phyloP scores from a whole-genome alignment of 2,797 vertebrate genomes.

The Muraenolepis orangiensis region DNA sequence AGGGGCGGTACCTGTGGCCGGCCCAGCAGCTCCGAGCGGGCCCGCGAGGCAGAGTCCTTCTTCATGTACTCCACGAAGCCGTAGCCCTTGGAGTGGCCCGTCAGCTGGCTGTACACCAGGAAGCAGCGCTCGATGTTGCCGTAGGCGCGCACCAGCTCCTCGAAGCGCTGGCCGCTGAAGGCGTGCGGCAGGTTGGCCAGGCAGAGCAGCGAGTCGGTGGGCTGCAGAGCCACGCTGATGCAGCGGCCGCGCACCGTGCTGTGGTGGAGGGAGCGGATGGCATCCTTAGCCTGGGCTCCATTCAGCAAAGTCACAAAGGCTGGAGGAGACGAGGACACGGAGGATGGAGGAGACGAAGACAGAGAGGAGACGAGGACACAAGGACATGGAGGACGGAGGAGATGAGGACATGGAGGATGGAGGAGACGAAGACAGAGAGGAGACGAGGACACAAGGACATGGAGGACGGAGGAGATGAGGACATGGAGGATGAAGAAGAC shows the following conservation, averaged over 20 bases:
- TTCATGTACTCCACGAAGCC: slow-evolving; percentile 99
- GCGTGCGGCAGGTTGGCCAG: slow-evolving; percentile 89
- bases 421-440: not conserved
- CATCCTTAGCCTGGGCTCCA: slow-evolving; percentile 94
- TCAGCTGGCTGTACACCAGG: slow-evolving; percentile 90
- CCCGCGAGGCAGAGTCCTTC: slow-evolving; percentile 94
- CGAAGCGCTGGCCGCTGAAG: slow-evolving; percentile 83
- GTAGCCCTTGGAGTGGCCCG: slow-evolving; percentile 92
- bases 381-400: slow-evolving; percentile 13
- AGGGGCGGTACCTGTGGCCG: slow-evolving; percentile 67
- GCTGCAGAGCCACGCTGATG: slow-evolving; percentile 90
- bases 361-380: slow-evolving; percentile 36
- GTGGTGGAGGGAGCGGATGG: slow-evolving; percentile 88
- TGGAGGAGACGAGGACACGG: slow-evolving; percentile 61
- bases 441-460: too few species aligned
- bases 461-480: too few species aligned
- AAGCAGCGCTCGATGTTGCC: slow-evolving; percentile 95
- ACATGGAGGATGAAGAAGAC: too few species aligned
- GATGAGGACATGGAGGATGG: slow-evolving; percentile 34
- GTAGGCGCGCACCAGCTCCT: slow-evolving; percentile 89
- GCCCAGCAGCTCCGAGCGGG: slow-evolving; percentile 88
- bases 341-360: slow-evolving; percentile 37
- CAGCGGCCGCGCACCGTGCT: slow-evolving; percentile 85
- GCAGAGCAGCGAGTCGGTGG: slow-evolving; percentile 93
- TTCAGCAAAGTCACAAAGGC: slow-evolving; percentile 96